Evolutionary conservation across 2,888 invertebrate species (phyloP), one percentile per base, ranked within the genome.

Genomic region (Sussaba pulchella): DNA sequence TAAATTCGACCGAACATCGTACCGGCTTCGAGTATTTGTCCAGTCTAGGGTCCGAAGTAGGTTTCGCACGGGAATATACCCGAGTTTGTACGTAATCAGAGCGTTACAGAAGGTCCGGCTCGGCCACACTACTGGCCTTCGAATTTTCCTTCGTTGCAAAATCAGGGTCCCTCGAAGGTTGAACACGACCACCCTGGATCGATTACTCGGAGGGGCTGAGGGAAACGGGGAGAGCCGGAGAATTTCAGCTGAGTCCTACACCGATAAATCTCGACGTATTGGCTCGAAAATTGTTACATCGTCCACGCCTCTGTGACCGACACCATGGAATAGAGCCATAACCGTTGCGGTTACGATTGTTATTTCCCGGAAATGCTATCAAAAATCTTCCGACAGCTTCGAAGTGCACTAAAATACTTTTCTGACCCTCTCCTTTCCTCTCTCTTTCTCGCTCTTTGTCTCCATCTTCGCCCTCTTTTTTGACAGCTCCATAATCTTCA

Each of bases 1-100:
- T 87, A 87, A 87, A 87, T 87, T 86, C 87, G 84, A 87, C 87
- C 85, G 85, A 69, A 80, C 79, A 61, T 63, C 78, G 82, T 75
- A 78, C 83, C 82, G 78, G 76, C 77, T 82, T 77, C 43, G 57
- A 57, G 54, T 41, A 43, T 57, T 12, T 19, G 5, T 61, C 41
- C 41, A 41, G 41, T n/a, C 41, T n/a, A 12, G 21, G 41, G 21
- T 43, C 57, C 0, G 70, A 19, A 64, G 57, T 10, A 8, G 41
- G 45, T 43, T 72, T 54, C 17, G 77, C 74, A 26, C 50, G 78
- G 43, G 67, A 76, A 64, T 70, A 72, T 36, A 66, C 47, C 47
- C 57, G 45, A 73, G 82, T 52, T 79, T 59, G 72, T 67, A 26
- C 57, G 50, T 71, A 70, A 74, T 79, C 71, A 59, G 59, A 24